Base-by-base conservation (phyloP, 2,888 invertebrate genomes). In the Lordiphosa fenestrarum region DNA sequence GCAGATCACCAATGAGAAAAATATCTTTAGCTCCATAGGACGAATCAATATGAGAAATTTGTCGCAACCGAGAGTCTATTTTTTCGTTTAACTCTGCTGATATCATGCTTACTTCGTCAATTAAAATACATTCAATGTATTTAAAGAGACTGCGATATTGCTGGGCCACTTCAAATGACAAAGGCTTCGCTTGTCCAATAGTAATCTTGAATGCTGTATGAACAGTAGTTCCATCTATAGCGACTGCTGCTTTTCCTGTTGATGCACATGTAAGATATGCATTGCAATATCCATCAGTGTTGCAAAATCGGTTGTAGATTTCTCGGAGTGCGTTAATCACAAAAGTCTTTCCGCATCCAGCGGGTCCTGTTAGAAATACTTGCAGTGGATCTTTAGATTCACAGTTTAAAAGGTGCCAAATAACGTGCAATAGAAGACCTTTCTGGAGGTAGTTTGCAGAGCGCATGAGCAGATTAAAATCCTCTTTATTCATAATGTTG, bases 251-350 rank as follows among this genome's bases (percentile, higher is more conserved):
- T 71, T 88, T 88, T 3, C 86, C 88, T 12, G 87, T 87, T 44
- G 86, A 86, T 12, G 87, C 88, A 68, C 23, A 23, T 3, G 23
- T 23, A 23, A 23, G 23, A 23, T 23, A 23, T 5, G 23, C 23
- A 23, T 89, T 88, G 71, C 76, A 87, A 61, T 55, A 71, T 7
- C 80, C 85, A 81, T 89, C 84, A 38, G 57, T 84, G 53, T 80
- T 71, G 39, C 85, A 53, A 58, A 66, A 89, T 33, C 89, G 53
- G 56, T 89, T 90, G 49, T 88, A 88, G 57, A 87, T 89, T 76
- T 89, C 89, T 87, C 88, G 88, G 0, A 90, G 41, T 0, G 86
- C 66, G 78, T 87, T 86, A 6, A 89, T 88, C 9, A 86, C 71
- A 51, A 86, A 88, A 12, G 87, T 76, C 78, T 86, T 85, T 0